These are phyloP conservation scores for Pyrgus malvae DNA, from an alignment of 2,888 invertebrate genomes.

Conservation along the genomic window DNA sequence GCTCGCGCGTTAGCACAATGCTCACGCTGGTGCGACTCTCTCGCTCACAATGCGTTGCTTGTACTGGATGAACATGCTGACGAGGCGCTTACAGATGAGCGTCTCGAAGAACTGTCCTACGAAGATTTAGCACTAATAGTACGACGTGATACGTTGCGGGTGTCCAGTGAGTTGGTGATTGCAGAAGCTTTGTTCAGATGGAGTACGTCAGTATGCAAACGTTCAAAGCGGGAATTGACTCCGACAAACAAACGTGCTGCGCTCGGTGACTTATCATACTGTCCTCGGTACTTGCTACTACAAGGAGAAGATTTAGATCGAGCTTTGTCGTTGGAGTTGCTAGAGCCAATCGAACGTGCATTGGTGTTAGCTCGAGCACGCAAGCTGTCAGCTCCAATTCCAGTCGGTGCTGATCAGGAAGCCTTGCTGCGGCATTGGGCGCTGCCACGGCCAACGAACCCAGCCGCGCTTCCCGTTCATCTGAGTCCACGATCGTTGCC, in stretches of 20 bases:
- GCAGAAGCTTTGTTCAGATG: constrained; percentile 84
- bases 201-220: constrained; percentile 72
- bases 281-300: constrained; percentile 86
- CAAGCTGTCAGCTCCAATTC: constrained; percentile 66
- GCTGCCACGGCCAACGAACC: constrained; percentile 61
- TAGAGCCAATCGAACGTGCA: constrained; percentile 73
- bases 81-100: constrained; percentile 62
- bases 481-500: constrained; percentile 69
- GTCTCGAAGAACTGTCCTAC: constrained; percentile 82
- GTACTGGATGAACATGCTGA: constrained; percentile 73
- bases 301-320: constrained; percentile 84
- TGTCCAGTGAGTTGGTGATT: constrained; percentile 83
- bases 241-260: constrained; percentile 71
- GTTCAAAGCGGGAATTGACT: constrained; percentile 66
- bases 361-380: constrained; percentile 68
- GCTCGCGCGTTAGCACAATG: constrained; percentile 68
- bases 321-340: constrained; percentile 66
- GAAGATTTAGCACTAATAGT: constrained; percentile 85
- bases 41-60: constrained; percentile 85
- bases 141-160: constrained; percentile 84
- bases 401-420: constrained; percentile 73
- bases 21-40: constrained; percentile 80
- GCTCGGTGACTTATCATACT: constrained; percentile 79
- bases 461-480: constrained; percentile 69
- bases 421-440: constrained; percentile 70